Evolutionary conservation across 2,888 invertebrate genomes (phyloP).

Genomic region (Rhagonycha lutea): DNA sequence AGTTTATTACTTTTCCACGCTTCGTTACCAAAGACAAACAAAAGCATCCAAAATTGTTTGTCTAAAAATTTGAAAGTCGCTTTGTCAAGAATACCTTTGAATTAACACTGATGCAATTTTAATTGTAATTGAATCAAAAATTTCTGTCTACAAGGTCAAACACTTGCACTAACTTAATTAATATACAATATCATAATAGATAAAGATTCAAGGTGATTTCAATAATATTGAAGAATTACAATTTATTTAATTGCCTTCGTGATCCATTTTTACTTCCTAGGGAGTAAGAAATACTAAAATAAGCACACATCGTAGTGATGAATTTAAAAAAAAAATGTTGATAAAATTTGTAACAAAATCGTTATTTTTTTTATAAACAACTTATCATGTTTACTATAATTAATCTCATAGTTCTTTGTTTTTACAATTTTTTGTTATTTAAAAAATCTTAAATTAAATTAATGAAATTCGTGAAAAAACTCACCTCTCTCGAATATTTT

Average conservation of each 20-base stretch:
- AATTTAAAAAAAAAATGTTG: too few species aligned
- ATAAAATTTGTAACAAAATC: too few species aligned
- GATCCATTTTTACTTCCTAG: too few species aligned
- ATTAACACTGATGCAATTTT: neutral
- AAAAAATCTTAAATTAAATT: neutral
- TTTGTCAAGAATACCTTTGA: too few species aligned
- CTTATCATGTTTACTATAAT: too few species aligned
- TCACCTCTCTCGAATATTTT: constrained; percentile 90
- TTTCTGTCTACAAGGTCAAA: neutral
- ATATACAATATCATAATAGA: neutral
- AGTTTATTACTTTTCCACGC: neutral
- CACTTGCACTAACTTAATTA: neutral
- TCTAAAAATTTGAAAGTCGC: too few species aligned
- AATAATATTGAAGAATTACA: neutral
- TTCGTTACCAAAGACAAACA: neutral
- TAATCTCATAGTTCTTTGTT: too few species aligned
- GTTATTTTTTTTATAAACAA: too few species aligned
- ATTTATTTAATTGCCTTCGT: neutral
- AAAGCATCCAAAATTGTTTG: neutral
- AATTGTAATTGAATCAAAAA: neutral
- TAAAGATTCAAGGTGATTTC: neutral
- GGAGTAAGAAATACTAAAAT: too few species aligned
- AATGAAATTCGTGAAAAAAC: constrained; percentile 24
- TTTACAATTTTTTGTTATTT: too few species aligned
- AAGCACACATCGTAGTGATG: too few species aligned